phyloP scores from a whole-genome alignment of 2,888 invertebrate species.

The Drosophila picticornis region DNA sequence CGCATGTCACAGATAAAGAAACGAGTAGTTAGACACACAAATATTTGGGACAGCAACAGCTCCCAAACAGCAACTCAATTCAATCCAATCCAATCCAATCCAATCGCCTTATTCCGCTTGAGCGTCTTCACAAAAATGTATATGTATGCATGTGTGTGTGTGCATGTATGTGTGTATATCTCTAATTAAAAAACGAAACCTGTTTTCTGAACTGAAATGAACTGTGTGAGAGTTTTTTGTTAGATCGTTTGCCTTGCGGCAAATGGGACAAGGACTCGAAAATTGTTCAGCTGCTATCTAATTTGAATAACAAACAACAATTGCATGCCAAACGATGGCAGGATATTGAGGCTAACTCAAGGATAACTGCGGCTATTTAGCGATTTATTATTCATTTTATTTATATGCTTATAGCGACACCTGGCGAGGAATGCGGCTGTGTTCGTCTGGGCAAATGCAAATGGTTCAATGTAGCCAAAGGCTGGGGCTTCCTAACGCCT shows the following conservation, averaged over 20 bases:
- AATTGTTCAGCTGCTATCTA: conserved; percentile 58
- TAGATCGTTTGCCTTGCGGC: conserved; percentile 60
- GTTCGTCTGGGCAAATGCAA: conserved; percentile 93
- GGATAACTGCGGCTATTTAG: not conserved
- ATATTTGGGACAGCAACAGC: conserved; percentile 22
- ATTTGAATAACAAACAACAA: conserved; percentile 70
- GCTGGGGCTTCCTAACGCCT: conserved; percentile 97
- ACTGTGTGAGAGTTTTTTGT: conserved; percentile 20
- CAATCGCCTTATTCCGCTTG: conserved; percentile 47
- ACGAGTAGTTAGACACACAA: conserved; percentile 30
- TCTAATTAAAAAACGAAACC: conserved; percentile 35
- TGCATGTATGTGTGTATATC: conserved; percentile 3
- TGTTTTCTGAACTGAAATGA: conserved; percentile 36
- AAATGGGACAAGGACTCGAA: conserved; percentile 73
- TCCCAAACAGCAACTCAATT: conserved; percentile 28
- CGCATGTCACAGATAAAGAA: conserved; percentile 39
- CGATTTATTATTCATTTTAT: not conserved
- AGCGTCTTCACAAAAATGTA: conserved; percentile 8
- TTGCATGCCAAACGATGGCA: conserved; percentile 45
- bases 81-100: conserved; percentile 36
- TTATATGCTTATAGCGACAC: conserved; percentile 61
- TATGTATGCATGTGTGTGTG: too few relatives aligned
- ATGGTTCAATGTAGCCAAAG: conserved; percentile 98
- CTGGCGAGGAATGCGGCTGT: conserved; percentile 82
- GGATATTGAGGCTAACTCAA: conserved; percentile 57